Base-by-base conservation (phyloP, 1,140 invertebrate species). In the Nebria ingens region DNA sequence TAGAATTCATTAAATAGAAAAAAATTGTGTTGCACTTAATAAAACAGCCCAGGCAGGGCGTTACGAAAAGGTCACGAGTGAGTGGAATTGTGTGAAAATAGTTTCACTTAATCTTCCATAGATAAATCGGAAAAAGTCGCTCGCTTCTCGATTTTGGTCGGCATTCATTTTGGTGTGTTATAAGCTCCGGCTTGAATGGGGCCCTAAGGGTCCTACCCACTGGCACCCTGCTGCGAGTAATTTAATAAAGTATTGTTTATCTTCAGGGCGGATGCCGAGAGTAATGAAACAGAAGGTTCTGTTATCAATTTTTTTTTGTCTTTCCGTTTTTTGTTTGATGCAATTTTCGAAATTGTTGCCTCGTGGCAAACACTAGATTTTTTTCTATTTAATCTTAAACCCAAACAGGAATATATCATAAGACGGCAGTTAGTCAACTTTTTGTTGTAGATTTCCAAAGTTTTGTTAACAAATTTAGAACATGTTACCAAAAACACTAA, bases 231-330 rank as follows among this genome's bases (percentile, higher is more conserved):
- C 15, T 45, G 6, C 40, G 9, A 4, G 40, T 45, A 45, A 45
- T 45, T 45, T 45, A 45, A 45, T 45, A 45, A 45, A 45, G 17
- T 45, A 45, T 45, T 45, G 40, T 45, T 45, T 45, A 45, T 45
- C 40, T 45, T 45, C 40, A 17, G 17, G 17, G 9, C 17, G 40
- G 40, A 17, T 17, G 40, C 40, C 4, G 40, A n/a, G 9, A 4
- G 40, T 45, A 45, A 45, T 45, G 40, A 45, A 45, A 45, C 40
- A 45, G 15, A 45, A 9, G 9, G 40, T 17, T 45, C 40, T 4
- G 6, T 45, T 45, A 6, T 45, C 15, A n/a, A n/a, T n/a, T 17
- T 45, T 45, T 45, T 45, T 45, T 45, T 45, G 17, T 34, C 6
- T 34, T 34, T 6, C n/a, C 25, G 25, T n/a, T n/a, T 34, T 34